Percentiles rank a stretch among this genome's conserved stretches.
phyloP scores from a whole-genome alignment of 2,797 vertebrate genomes.

The Ceyx erithaca region DNA sequence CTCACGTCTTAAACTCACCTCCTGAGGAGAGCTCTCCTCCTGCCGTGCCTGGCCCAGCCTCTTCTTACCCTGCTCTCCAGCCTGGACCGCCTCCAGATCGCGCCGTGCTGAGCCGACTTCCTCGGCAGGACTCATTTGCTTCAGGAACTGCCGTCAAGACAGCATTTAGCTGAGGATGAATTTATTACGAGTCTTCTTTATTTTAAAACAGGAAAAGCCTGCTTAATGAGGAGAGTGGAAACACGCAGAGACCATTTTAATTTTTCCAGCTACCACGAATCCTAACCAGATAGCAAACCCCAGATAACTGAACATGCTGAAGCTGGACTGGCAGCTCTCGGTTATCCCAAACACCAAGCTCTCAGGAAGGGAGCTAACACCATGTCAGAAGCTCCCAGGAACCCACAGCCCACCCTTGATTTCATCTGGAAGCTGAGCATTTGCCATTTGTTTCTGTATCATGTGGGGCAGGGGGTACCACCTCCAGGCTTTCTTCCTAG shows the following conservation, averaged over 20 bases:
- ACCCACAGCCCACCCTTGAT: rapidly evolving
- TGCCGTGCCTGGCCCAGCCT: not conserved
- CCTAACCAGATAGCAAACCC: not conserved
- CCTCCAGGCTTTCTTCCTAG: slow-evolving; percentile 25
- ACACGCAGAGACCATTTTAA: not conserved
- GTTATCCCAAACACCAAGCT: not conserved
- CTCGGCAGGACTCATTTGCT: not conserved
- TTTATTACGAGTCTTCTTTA: slow-evolving; percentile 17
- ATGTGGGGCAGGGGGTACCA: not conserved
- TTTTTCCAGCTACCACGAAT: slow-evolving; percentile 21
- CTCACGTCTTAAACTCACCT: not conserved
- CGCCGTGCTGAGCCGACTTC: slow-evolving; percentile 14
- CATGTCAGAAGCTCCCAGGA: not conserved
- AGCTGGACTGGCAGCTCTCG: rapidly evolving
- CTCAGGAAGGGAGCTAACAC: not conserved
- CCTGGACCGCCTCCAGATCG: not conserved
- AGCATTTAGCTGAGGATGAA: slow-evolving; percentile 24
- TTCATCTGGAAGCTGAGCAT: not conserved
- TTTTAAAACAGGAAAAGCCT: slow-evolving; percentile 60
- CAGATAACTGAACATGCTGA: slow-evolving; percentile 13
- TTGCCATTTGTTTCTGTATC: not conserved
- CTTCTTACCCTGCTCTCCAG: not conserved
- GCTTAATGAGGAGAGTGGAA: slow-evolving; percentile 40
- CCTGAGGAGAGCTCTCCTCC: rapidly evolving
- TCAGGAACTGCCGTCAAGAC: slow-evolving; percentile 31